Percentiles rank a stretch among this genome's conserved stretches.
phyloP scores from a whole-genome alignment of 2,888 invertebrate genomes.

The Zhengitettix transpicula region DNA sequence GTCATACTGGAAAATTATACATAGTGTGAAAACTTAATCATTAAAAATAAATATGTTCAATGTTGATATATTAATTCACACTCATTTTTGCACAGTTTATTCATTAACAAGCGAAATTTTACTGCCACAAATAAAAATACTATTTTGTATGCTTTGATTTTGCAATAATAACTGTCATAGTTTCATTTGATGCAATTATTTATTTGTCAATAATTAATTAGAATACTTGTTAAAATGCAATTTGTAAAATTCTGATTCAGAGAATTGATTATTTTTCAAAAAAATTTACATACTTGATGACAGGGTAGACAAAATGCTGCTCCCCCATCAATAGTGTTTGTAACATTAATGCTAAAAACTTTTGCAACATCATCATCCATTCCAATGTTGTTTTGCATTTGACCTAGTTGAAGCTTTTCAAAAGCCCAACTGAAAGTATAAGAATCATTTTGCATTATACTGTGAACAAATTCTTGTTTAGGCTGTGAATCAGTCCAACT shows the following conservation, averaged over 20 bases:
- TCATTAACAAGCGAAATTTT: too few species aligned
- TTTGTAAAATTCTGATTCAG: too few species aligned
- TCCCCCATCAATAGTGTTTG: conserved; percentile 34
- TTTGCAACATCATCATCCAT: conserved; percentile 25
- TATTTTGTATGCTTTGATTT: too few species aligned
- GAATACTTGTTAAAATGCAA: too few species aligned
- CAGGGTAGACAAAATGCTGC: conserved; percentile 33
- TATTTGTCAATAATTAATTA: too few species aligned
- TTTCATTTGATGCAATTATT: not conserved
- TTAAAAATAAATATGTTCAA: too few species aligned
- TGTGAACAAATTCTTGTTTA: conserved; percentile 21
- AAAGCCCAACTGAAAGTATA: conserved; percentile 32
- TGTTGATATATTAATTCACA: too few species aligned
- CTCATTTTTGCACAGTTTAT: too few species aligned
- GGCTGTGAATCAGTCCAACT: conserved; percentile 24
- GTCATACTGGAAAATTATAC: too few species aligned
- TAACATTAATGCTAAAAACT: conserved; percentile 33
- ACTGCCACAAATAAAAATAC: too few species aligned
- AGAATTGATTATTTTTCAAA: not conserved
- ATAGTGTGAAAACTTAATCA: too few species aligned
- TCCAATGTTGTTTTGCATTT: conserved; percentile 5
- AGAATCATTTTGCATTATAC: conserved; percentile 24
- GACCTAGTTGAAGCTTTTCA: conserved; percentile 21
- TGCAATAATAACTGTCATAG: not conserved
- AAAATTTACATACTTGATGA: conserved; percentile 20